These are phyloP conservation scores for Meriones psammophilus DNA, from an alignment of 2,797 vertebrate genomes.

Conservation along the genomic window DNA sequence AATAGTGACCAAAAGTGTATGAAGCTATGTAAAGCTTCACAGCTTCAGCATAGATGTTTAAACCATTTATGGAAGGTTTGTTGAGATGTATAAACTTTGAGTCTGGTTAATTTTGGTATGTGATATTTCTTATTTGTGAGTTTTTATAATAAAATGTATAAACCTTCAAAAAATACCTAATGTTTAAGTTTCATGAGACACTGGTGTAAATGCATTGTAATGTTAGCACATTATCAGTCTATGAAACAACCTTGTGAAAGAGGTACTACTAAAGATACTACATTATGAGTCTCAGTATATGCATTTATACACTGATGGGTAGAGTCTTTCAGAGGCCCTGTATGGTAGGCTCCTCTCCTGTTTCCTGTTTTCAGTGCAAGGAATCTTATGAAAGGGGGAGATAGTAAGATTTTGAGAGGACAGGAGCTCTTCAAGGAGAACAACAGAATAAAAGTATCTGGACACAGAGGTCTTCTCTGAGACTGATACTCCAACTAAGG, in stretches of 20 bases:
- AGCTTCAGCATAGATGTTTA: neutral
- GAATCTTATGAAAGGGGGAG: too few relatives aligned
- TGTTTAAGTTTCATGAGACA: constrained; percentile 23
- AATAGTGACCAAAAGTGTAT: neutral
- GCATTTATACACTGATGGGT: too few relatives aligned
- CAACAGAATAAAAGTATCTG: too few relatives aligned
- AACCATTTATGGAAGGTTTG: neutral
- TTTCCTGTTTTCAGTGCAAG: too few relatives aligned
- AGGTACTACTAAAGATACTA: neutral
- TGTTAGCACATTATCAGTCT: constrained; percentile 24
- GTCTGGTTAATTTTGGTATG: neutral
- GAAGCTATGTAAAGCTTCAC: too few relatives aligned
- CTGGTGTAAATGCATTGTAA: constrained; percentile 52
- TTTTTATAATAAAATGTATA: neutral
- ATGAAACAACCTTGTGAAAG: neutral
- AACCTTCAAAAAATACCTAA: neutral
- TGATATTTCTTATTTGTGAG: neutral
- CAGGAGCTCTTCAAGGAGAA: too few relatives aligned
- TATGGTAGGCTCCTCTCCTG: too few relatives aligned
- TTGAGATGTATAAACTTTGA: neutral
- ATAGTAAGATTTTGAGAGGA: too few relatives aligned
- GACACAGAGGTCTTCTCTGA: too few relatives aligned
- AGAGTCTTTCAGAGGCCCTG: too few relatives aligned
- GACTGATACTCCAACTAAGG: too few relatives aligned
- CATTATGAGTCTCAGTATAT: too few relatives aligned